These are phyloP conservation scores for Siphonodentalium dalli DNA, from an alignment of 2,888 invertebrate species.

Conservation along the genomic window DNA sequence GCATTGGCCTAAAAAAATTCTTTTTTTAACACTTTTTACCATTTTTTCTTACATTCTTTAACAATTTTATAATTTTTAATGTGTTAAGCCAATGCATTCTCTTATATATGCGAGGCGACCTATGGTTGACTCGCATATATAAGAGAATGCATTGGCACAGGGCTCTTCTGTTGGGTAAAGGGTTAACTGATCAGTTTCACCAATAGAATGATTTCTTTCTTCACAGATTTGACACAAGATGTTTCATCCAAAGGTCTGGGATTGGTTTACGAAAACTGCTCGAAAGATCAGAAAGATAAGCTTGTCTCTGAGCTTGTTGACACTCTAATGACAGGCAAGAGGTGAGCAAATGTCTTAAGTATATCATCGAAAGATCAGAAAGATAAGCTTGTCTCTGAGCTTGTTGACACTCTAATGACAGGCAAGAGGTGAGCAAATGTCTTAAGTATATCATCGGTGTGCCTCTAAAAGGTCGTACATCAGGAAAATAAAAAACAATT, in stretches of 20 bases:
- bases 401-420: constrained; percentile 83
- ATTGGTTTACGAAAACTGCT: constrained; percentile 83
- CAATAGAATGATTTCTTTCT: background rate
- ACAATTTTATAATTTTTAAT: too few species aligned
- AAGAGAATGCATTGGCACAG: too few species aligned
- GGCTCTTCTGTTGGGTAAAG: too few species aligned
- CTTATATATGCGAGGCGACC: too few species aligned
- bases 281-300: constrained; percentile 74
- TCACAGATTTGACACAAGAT: constrained; percentile 88
- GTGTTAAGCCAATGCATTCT: too few species aligned
- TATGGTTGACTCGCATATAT: too few species aligned
- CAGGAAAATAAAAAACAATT: constrained; percentile 7
- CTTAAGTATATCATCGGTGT: too few species aligned
- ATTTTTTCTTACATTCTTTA: too few species aligned
- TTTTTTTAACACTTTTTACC: too few species aligned
- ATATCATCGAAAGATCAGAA: too few species aligned
- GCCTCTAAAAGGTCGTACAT: too few species aligned
- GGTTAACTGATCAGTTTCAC: background rate
- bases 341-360: constrained; percentile 67
- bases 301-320: constrained; percentile 81
- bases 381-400: constrained; percentile 76
- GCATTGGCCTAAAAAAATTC: too few species aligned
- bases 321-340: constrained; percentile 81
- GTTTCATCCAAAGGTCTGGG: constrained; percentile 90
- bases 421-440: constrained; percentile 74